Conservation (phyloP, 2,797 vertebrate genomes). For the Ctenochaetus hawaiiensis region DNA sequence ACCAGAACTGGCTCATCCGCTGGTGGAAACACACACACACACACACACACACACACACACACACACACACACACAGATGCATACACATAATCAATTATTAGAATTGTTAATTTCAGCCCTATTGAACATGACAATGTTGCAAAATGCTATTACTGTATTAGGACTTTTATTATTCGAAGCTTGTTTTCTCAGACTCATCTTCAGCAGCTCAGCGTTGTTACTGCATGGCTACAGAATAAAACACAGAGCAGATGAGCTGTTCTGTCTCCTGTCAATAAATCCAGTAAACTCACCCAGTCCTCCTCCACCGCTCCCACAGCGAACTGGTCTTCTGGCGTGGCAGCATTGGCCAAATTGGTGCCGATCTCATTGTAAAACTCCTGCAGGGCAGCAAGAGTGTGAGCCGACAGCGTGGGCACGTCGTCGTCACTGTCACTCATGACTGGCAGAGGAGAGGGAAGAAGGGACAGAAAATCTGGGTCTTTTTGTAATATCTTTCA, state of each 20-base stretch:
- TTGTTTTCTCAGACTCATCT: too few relatives aligned
- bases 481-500: background rate
- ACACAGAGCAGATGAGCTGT: background rate
- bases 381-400: slow-evolving; percentile 90
- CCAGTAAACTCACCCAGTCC: slow-evolving; percentile 89
- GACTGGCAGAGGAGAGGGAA: background rate
- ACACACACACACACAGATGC: too few relatives aligned
- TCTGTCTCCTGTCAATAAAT: background rate
- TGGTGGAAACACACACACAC: slow-evolving; percentile 60
- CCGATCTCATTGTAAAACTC: slow-evolving; percentile 91
- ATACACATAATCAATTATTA: too few relatives aligned
- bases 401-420: slow-evolving; percentile 88
- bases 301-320: slow-evolving; percentile 90
- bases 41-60: background rate
- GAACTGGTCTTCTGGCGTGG: slow-evolving; percentile 66
- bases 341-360: slow-evolving; percentile 31
- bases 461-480: background rate
- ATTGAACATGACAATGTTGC: too few relatives aligned
- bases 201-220: too few relatives aligned
- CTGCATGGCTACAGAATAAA: background rate
- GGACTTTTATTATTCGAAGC: too few relatives aligned
- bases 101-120: too few relatives aligned
- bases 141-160: too few relatives aligned
- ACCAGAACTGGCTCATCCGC: slow-evolving; percentile 99
- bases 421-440: slow-evolving; percentile 91